Base-by-base conservation (phyloP, 2,797 vertebrate species). In the Lutjanus campechanus region DNA sequence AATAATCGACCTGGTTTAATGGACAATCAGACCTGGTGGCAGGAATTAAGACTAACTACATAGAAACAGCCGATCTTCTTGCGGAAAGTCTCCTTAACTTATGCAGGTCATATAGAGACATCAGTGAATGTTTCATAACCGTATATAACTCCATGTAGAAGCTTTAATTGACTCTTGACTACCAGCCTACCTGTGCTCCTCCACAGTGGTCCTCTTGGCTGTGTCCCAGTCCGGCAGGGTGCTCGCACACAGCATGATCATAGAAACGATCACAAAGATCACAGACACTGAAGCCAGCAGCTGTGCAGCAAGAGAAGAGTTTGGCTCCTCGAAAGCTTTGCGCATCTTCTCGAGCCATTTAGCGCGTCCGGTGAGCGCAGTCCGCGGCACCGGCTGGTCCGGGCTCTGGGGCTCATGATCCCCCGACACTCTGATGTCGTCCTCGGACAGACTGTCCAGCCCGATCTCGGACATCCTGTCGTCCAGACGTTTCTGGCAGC, bases 161-260 rank as follows among this genome's bases (percentile, higher is more conserved):
- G 29, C 29, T 5, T 66, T 69, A 36, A 41, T 41, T 44, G 53
- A 43, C 36, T 58, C 43, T 19, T 58, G 60, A 46, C 55, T 67
- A 92, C 93, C 95, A 36, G 94, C 96, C 94, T 97, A 99, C 98
- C 97, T 99, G 97, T 99, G 97, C 92, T 99, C 98, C 91, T 99
- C 98, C 93, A 97, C 92, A 61, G 96, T 97, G 81, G 94, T 97
- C 87, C 96, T 97, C 94, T 99, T 97, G 41, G 97, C 97, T 13
- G 96, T 96, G 84, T 98, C 96, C 98, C 98, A 99, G 91, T 99
- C 98, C 10, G 98, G 98, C 85, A 99, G 92, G 11, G 98, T 99
- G 94, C 98, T 99, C 53, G 97, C 97, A 73, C 98, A 99, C 87
- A 99, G 93, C 91, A 99, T 97, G 80, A 99, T 96, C 98, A 99